Base-by-base conservation (phyloP, 2,797 vertebrate genomes). In the Pseudochaenichthys georgianus region DNA sequence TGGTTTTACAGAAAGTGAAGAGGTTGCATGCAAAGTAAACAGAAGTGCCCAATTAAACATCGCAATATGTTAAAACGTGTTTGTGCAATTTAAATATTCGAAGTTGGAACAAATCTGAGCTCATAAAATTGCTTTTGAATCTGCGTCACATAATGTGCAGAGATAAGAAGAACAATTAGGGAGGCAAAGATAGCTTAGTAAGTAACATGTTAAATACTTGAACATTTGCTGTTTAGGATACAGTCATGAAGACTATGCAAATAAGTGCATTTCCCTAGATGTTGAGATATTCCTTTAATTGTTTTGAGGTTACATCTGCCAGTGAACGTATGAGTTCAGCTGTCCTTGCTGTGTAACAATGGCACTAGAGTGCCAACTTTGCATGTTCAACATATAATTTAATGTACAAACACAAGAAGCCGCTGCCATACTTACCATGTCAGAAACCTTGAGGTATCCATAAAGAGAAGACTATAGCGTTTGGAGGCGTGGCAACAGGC, bases 401-500 rank as follows among this genome's bases (percentile, higher is more conserved):
- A 50, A 64, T 73, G 34, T 66, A 58, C 42, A 63, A 77, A 53
- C 67, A 43, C 64, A 73, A 67, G 47, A 62, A 82, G 54, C 34
- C 28, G 13, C 67, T 38, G 15, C 42, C 15, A 19, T 55, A 89
- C 95, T 94, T 93, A 99, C 98, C 98, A 99, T 99, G 93, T 99
- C 98, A 43, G 94, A 80, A 80, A 99, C 97, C 61, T 89, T 96
- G 87, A 99, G 94, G 87, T 96, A 96, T 77, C 98, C 97, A 0
- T 97, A 98, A 98, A 28, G 97, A 96, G 91, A 99, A 99, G 73
- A 96, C 97, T 2, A 99, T 99, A n/a, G 98, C 97, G 0, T 99
- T 99, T 9, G 97, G 97, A 0, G 98, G 97, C 0, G 98, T 99
- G 46, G 97, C 98, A 58, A 99, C 98, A 2, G 98, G 98, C 43